phyloP scores from a whole-genome alignment of 2,888 invertebrate species.

The Rhaphigaster nebulosa region DNA sequence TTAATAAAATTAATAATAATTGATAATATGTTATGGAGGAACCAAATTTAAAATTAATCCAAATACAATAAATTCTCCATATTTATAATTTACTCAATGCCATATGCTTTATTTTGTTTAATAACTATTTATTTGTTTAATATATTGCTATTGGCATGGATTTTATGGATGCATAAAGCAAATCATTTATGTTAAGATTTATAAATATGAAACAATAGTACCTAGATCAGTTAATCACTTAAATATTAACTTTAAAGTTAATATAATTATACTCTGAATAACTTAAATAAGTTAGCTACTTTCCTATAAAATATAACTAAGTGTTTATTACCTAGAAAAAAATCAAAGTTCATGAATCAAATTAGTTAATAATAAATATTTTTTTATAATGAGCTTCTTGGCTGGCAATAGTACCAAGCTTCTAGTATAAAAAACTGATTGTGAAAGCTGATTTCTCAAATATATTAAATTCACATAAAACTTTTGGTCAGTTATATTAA shows the following conservation, averaged over 20 bases:
- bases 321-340: not conserved
- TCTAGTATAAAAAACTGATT: not conserved
- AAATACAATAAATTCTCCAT: not conserved
- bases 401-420: not conserved
- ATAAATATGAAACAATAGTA: slow-evolving; percentile 36
- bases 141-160: slow-evolving; percentile 40
- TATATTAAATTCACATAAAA: not conserved
- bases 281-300: not conserved
- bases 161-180: slow-evolving; percentile 19
- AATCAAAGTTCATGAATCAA: not conserved
- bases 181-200: not conserved
- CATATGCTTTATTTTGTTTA: slow-evolving; percentile 14
- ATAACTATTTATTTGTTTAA: slow-evolving; percentile 40
- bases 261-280: not conserved
- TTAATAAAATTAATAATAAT: not conserved
- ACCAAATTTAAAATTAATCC: slow-evolving; percentile 7
- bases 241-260: not conserved
- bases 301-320: not conserved
- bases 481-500: not conserved
- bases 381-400: not conserved
- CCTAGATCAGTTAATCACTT: not conserved
- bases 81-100: not conserved
- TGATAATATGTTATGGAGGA: not conserved
- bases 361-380: not conserved
- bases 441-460: not conserved